These are phyloP conservation scores for Sarcophaga rosellei DNA, from an alignment of 2,888 invertebrate species.

Conservation along the genomic window DNA sequence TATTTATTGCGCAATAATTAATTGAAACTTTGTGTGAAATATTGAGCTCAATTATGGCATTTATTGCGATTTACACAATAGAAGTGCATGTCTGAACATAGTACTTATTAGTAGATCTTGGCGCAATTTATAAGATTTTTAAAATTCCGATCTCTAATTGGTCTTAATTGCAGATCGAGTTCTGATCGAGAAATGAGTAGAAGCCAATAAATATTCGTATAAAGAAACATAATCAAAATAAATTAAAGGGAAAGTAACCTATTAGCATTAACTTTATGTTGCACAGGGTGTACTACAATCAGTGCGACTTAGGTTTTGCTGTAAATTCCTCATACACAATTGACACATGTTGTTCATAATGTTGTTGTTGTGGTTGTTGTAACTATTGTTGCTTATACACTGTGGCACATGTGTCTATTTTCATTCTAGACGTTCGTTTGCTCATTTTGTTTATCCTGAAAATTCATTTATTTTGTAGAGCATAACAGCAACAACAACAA, in stretches of 20 bases:
- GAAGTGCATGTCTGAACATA: too few relatives aligned
- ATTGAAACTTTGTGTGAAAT: too few relatives aligned
- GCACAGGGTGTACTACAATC: neutral
- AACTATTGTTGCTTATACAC: neutral
- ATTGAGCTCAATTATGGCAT: too few relatives aligned
- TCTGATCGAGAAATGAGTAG: too few relatives aligned
- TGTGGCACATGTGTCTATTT: constrained; percentile 41
- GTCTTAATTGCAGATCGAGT: too few relatives aligned
- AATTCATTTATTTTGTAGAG: constrained; percentile 18
- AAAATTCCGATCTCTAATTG: too few relatives aligned
- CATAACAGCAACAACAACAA: constrained; percentile 5
- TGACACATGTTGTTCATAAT: neutral
- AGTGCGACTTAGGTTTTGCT: neutral
- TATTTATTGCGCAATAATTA: too few relatives aligned
- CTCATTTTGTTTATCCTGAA: constrained; percentile 34
- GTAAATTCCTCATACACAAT: neutral
- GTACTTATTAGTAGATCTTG: too few relatives aligned
- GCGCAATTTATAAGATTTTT: too few relatives aligned
- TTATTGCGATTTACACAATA: too few relatives aligned
- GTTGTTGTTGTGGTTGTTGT: neutral
- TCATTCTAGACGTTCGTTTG: constrained; percentile 19
- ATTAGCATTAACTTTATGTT: neutral
- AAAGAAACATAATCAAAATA: constrained; percentile 2
- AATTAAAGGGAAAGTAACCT: too few relatives aligned
- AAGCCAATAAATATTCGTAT: too few relatives aligned